Evolutionary conservation across 2,888 invertebrate species (phyloP), one percentile per base, ranked within the genome.

Genomic region (Caenorhabditis uteleia): DNA sequence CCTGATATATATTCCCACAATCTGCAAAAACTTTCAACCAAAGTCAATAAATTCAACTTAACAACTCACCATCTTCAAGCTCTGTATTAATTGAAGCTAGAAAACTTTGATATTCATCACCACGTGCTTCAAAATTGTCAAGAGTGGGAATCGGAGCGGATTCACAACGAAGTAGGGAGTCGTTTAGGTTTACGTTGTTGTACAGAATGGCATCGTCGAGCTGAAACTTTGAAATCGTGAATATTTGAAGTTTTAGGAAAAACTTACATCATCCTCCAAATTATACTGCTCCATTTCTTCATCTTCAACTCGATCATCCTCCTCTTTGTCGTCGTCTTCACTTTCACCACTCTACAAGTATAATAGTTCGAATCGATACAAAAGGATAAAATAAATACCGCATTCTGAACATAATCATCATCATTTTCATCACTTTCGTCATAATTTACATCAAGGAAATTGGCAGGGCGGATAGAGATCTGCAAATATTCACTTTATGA

Each of bases 361-460:
- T 5, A 21, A 18, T 34, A 8, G 25, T 36, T 53, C 14, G 3
- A n/a, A 18, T n/a, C 25, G 33, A 2, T 20, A 16, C 6, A 38
- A 38, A 26, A 23, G 20, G 7, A 14, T 46, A 21, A 40, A 25
- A 12, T 18, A 33, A 18, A 50, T 20, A 36, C 58, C 5, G 47
- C 47, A n/a, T n/a, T n/a, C n/a, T n/a, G n/a, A n/a, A n/a, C n/a
- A 34, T 55, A 57, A 43, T 65, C 58, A 7, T 58, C 55, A 34
- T 65, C 65, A 39, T 36, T 48, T 21, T 65, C 65, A 21, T 65
- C 65, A 26, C 59, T 55, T n/a, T 65, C 59, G 8, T 59, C 55
- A 40, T 55, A 65, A 14, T 65, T 44, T 8, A 55, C 16, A 27
- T 59, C 59, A 2, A 65, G 43, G 26, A 59, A 59, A 16, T 59